Conservation (phyloP, 2,113 vertebrate species). For the Mesoclemmys tuberculata region DNA sequence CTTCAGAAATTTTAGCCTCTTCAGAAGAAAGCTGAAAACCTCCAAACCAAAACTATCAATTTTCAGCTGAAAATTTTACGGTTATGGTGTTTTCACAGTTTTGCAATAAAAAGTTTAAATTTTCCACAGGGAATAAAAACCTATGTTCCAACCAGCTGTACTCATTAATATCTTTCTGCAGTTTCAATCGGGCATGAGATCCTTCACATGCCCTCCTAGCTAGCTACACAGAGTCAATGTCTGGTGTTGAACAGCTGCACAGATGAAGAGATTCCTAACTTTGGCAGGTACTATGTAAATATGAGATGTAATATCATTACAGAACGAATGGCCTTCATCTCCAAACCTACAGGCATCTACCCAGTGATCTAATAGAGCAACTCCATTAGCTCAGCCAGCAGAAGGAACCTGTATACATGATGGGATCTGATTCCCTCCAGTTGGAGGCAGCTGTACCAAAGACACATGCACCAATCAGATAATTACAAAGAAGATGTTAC, state of each 20-base stretch:
- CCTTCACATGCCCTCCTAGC: not conserved
- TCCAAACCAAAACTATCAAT: not conserved
- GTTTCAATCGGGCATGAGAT: not conserved
- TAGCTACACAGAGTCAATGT: not conserved
- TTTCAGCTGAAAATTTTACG: not conserved
- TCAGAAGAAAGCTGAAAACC: not conserved
- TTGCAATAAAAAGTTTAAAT: not conserved
- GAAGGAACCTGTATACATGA: not conserved
- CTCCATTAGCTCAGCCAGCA: rapidly evolving
- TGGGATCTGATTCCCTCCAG: not conserved
- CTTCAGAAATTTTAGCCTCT: not conserved
- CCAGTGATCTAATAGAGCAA: not conserved
- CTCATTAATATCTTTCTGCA: not conserved
- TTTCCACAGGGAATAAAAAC: not conserved
- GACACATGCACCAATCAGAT: rapidly evolving
- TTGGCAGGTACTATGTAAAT: not conserved
- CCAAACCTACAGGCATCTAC: not conserved
- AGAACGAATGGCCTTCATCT: not conserved
- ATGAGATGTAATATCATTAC: not conserved
- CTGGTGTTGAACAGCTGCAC: not conserved
- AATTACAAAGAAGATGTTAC: rapidly evolving
- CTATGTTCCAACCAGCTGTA: not conserved
- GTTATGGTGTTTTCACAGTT: too few relatives aligned
- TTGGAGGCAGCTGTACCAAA: not conserved
- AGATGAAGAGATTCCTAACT: not conserved